Evolutionary conservation across 2,113 vertebrate species (phyloP).

Genomic region (Alectura lathami): DNA sequence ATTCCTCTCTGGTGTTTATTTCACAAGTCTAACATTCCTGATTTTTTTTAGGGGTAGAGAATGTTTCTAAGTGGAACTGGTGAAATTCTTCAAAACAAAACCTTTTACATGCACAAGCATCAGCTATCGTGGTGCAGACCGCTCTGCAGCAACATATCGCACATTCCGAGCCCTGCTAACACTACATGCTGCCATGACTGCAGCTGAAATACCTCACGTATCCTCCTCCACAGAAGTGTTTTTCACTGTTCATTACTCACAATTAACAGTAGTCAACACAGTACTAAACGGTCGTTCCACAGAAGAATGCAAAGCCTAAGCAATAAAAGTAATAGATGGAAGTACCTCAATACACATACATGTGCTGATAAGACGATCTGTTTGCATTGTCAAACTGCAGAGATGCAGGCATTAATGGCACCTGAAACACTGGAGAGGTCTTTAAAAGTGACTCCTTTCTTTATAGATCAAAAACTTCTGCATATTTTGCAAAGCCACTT

Average conservation of each 20-base stretch:
- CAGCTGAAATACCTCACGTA: neutral
- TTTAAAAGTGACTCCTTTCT: neutral
- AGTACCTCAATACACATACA: neutral
- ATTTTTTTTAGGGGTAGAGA: neutral
- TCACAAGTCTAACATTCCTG: neutral
- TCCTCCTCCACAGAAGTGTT: neutral
- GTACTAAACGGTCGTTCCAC: neutral
- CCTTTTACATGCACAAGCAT: rapidly evolving
- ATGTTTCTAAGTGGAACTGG: neutral
- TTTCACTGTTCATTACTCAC: neutral
- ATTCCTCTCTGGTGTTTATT: neutral
- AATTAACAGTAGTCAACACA: neutral
- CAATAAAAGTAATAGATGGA: neutral
- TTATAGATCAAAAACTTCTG: neutral
- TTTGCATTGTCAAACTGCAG: neutral
- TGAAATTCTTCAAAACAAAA: neutral
- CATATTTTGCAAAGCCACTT: neutral
- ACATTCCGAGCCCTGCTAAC: neutral
- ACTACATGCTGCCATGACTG: neutral
- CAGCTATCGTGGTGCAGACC: neutral
- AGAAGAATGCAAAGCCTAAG: neutral
- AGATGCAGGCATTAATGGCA: neutral
- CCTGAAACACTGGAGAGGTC: neutral
- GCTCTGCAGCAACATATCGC: rapidly evolving
- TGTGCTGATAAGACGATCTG: neutral